Evolutionary conservation across 2,113 vertebrate species (phyloP).

Genomic region (Hippotragus niger): DNA sequence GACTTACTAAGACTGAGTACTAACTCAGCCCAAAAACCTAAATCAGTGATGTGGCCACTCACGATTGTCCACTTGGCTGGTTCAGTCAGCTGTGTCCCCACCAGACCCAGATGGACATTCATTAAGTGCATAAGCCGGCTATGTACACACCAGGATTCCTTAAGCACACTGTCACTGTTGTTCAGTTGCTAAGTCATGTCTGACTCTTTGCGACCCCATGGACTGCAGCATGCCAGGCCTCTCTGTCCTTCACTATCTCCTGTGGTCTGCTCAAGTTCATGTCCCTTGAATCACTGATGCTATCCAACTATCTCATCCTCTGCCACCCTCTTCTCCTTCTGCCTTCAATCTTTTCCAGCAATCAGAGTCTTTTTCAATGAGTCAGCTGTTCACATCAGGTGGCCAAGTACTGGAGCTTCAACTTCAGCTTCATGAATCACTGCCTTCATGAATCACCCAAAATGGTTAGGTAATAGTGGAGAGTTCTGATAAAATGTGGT

Average conservation of each 20-base stretch:
- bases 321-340: not conserved
- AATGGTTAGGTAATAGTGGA: not conserved
- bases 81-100: not conserved
- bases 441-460: not conserved
- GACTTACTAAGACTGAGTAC: not conserved
- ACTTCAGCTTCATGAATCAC: not conserved
- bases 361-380: not conserved
- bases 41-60: not conserved
- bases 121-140: not conserved
- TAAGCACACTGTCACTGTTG: not conserved
- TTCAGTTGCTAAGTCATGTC: not conserved
- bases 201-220: not conserved
- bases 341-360: not conserved
- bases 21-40: not conserved
- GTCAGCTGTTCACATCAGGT: not conserved
- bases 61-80: rapidly evolving
- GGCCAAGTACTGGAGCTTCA: not conserved
- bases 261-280: not conserved
- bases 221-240: not conserved
- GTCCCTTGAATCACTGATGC: not conserved
- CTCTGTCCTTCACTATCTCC: not conserved
- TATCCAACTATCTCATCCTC: not conserved
- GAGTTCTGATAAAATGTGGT: not conserved
- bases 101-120: rapidly evolving
- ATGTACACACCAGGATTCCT: not conserved